Percentiles rank a stretch among this genome's conserved stretches.
Conservation (phyloP, 2,113 vertebrate species). For the Alligator mississippiensis region DNA sequence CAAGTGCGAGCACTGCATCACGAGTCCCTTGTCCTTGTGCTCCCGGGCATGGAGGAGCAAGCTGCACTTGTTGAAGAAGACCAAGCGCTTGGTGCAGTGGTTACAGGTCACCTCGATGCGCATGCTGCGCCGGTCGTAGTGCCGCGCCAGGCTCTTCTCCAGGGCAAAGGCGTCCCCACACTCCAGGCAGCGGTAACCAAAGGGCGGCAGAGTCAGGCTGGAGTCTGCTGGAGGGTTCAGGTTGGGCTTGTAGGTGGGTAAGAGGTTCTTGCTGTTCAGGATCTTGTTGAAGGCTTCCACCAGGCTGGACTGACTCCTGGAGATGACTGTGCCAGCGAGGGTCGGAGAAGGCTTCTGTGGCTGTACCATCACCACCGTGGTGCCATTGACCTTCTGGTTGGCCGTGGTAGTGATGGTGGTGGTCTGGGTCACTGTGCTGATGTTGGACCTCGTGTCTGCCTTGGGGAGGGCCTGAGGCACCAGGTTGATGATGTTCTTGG, state of each 20-base stretch:
- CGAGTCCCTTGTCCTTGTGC: slow-evolving; percentile 96
- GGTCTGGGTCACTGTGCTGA: slow-evolving; percentile 71
- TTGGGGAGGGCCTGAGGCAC: slow-evolving; percentile 80
- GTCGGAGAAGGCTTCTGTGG: slow-evolving; percentile 78
- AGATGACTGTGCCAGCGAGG: slow-evolving; percentile 86
- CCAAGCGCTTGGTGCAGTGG: slow-evolving; percentile 93
- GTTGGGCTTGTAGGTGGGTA: slow-evolving; percentile 93
- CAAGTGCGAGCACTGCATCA: slow-evolving; percentile 98
- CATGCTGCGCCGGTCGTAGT: slow-evolving; percentile 95
- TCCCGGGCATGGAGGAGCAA: slow-evolving; percentile 93
- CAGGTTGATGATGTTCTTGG: slow-evolving; percentile 81
- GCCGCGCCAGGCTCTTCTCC: slow-evolving; percentile 92
- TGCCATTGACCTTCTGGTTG: slow-evolving; percentile 82
- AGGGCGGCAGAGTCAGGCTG: slow-evolving; percentile 83
- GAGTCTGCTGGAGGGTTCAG: slow-evolving; percentile 85
- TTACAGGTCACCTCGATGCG: slow-evolving; percentile 98
- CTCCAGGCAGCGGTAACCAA: slow-evolving; percentile 93
- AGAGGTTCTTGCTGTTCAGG: slow-evolving; percentile 94
- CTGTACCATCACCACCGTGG: slow-evolving; percentile 74
- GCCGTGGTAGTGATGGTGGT: slow-evolving; percentile 63
- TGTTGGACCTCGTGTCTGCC: slow-evolving; percentile 42
- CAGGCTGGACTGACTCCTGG: slow-evolving; percentile 92
- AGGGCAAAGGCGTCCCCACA: slow-evolving; percentile 93
- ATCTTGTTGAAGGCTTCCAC: slow-evolving; percentile 97
- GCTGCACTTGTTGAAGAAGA: slow-evolving; percentile 99